A percentile compares a stretch with the other conserved stretches of the same genome.
Conservation (phyloP, 2,888 invertebrate species). For the Tachina fera region DNA sequence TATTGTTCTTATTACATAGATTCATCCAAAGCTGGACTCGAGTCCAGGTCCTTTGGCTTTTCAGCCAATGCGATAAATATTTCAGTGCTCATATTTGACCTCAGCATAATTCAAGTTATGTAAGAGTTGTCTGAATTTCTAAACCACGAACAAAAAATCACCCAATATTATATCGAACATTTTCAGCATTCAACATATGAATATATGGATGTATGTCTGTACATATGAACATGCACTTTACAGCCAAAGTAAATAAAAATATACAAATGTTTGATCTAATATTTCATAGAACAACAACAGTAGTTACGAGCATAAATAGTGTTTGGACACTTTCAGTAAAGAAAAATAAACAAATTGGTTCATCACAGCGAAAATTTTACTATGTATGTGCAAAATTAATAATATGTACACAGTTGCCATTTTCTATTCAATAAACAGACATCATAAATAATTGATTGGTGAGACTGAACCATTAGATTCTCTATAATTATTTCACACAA, state of each 20-base stretch:
- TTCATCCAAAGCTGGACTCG: too few relatives aligned
- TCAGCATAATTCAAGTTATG: too few relatives aligned
- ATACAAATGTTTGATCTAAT: background rate
- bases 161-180: background rate
- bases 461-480: background rate
- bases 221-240: slow-evolving; percentile 4
- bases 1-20: too few relatives aligned
- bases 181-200: too few relatives aligned
- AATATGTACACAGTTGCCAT: background rate
- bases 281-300: background rate
- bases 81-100: too few relatives aligned
- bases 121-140: too few relatives aligned
- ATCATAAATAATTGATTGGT: background rate
- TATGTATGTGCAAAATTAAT: slow-evolving; percentile 38
- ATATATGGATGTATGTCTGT: too few relatives aligned
- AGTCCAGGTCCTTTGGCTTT: too few relatives aligned
- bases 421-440: background rate
- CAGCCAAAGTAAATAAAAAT: background rate
- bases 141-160: background rate
- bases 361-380: slow-evolving; percentile 40
- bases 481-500: background rate
- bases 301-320: background rate
- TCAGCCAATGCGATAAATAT: too few relatives aligned
- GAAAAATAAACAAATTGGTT: slow-evolving; percentile 14
- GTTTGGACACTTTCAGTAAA: background rate